These are phyloP conservation scores for Melanotaenia trifasciata DNA, from an alignment of 2,797 vertebrate species.

Conservation along the genomic window DNA sequence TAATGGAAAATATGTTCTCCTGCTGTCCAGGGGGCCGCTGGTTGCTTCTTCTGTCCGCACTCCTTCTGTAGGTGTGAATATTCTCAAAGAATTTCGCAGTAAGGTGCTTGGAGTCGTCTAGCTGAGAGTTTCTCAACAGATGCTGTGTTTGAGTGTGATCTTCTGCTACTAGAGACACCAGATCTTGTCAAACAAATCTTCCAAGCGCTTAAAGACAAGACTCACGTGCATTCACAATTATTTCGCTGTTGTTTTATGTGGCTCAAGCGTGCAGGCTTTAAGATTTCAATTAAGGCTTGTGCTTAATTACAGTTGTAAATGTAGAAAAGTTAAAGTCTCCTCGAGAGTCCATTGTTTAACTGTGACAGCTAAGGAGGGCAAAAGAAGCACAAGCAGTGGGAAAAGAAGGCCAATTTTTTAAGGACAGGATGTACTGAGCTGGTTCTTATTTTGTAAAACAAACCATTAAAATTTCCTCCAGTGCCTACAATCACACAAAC, in stretches of 20 bases:
- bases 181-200: conserved; percentile 5
- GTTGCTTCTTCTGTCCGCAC: background rate
- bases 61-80: conserved; percentile 1
- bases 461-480: conserved; percentile 20
- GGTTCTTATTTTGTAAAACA: conserved; percentile 11
- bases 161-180: conserved; percentile 7
- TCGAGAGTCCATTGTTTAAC: conserved; percentile 11
- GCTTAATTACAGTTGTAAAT: background rate
- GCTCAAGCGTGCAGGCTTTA: background rate
- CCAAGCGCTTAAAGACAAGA: background rate
- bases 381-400: background rate
- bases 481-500: background rate
- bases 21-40: conserved; percentile 1
- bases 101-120: conserved; percentile 9
- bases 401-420: background rate
- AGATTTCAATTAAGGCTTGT: background rate
- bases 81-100: conserved; percentile 23
- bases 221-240: background rate
- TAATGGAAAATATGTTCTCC: background rate
- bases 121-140: conserved; percentile 29
- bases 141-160: background rate
- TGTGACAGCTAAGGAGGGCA: background rate
- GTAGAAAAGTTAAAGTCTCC: conserved; percentile 9
- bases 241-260: conserved; percentile 2
- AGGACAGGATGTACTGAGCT: conserved; percentile 11